Percentiles rank a stretch among this genome's conserved stretches.
These are phyloP conservation scores for Carassius auratus DNA, from an alignment of 2,113 vertebrate species.

Conservation along the genomic window DNA sequence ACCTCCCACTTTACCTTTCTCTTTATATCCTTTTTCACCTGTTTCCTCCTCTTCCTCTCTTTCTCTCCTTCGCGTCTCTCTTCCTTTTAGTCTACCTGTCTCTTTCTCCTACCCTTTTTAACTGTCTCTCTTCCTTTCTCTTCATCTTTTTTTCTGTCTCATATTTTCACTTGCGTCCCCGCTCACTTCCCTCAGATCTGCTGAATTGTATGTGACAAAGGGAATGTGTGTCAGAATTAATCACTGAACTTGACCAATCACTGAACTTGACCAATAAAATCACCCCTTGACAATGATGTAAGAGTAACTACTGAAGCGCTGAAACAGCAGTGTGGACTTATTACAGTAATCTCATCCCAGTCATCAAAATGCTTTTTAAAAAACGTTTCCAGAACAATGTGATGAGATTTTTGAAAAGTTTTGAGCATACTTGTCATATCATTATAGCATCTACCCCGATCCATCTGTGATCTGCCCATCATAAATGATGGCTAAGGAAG, in stretches of 20 bases:
- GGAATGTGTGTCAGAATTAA: conserved; percentile 42
- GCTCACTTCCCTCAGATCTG: conserved; percentile 5
- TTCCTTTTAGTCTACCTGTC: background rate
- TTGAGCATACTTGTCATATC: conserved; percentile 15
- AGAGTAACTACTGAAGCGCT: conserved; percentile 36
- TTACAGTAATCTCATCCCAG: background rate
- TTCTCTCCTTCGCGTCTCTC: background rate
- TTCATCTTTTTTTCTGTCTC: conserved; percentile 1
- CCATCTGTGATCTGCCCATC: background rate
- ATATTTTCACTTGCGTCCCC: background rate
- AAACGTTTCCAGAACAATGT: conserved; percentile 2
- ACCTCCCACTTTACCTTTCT: background rate
- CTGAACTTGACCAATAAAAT: conserved; percentile 29
- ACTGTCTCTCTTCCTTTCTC: background rate
- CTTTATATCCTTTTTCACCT: background rate
- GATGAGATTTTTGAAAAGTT: conserved; percentile 3
- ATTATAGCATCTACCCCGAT: background rate
- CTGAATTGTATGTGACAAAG: conserved; percentile 51
- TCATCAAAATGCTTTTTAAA: conserved; percentile 11
- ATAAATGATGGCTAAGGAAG: conserved; percentile 4
- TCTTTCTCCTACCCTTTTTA: background rate
- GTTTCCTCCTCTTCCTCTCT: background rate
- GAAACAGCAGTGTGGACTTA: background rate
- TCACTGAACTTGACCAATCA: conserved; percentile 27
- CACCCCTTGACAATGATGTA: conserved; percentile 20